Evolutionary conservation across 2,888 invertebrate genomes (phyloP).

Genomic region (Pristionchus fissidentatus): DNA sequence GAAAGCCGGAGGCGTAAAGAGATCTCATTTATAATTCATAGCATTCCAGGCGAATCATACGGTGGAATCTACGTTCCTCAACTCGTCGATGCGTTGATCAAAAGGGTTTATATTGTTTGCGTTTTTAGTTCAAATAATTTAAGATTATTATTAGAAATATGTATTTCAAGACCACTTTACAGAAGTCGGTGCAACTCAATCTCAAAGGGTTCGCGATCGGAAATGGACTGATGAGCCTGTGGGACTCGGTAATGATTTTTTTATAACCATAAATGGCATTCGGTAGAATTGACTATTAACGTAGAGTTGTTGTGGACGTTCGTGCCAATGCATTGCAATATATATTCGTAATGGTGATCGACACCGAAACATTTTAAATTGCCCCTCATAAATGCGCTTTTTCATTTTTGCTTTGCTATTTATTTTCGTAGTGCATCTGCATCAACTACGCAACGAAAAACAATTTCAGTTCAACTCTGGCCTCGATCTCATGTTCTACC

Average conservation of each 20-base stretch:
- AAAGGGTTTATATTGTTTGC: not conserved
- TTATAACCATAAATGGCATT: not conserved
- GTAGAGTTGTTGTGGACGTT: not conserved
- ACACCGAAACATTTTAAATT: not conserved
- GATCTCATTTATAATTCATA: no score
- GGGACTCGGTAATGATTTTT: conserved; percentile 54
- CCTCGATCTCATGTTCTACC: conserved; percentile 64
- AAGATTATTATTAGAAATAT: not conserved
- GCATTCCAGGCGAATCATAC: conserved; percentile 46
- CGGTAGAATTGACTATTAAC: not conserved
- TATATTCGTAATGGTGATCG: not conserved
- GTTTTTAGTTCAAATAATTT: not conserved
- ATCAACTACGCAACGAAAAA: not conserved
- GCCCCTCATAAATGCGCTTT: not conserved
- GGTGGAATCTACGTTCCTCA: conserved; percentile 78
- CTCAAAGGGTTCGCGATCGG: conserved; percentile 72
- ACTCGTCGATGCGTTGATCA: conserved; percentile 56
- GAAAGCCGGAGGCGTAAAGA: no score
- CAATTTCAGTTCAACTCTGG: conserved; percentile 59
- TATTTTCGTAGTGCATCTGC: not conserved
- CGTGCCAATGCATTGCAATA: not conserved
- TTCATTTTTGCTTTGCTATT: no score
- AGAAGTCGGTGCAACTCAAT: conserved; percentile 57
- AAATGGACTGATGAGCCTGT: conserved; percentile 65
- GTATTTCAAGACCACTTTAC: not conserved